Percentiles rank a stretch among this genome's conserved stretches.
phyloP scores from a whole-genome alignment of 2,888 invertebrate genomes.

The Blastobasis lacticolella region DNA sequence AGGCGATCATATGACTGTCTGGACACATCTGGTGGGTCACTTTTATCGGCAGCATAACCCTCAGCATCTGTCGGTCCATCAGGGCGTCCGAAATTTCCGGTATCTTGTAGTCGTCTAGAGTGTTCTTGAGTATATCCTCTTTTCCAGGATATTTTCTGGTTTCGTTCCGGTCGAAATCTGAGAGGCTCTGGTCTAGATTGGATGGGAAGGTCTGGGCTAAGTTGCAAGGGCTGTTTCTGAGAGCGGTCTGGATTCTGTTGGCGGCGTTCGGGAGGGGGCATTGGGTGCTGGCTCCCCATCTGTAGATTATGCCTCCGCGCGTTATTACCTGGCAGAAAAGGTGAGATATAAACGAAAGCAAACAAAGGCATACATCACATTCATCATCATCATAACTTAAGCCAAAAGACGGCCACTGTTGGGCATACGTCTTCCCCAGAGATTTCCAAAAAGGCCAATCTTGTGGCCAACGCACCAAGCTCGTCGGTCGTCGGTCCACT shows the following conservation, averaged over 20 bases:
- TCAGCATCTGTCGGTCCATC: conserved; percentile 39
- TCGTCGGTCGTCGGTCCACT: too few relatives aligned
- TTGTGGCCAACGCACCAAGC: too few relatives aligned
- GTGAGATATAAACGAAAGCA: too few relatives aligned
- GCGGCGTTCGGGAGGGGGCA: conserved; percentile 43
- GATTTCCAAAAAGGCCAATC: too few relatives aligned
- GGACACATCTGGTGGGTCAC: conserved; percentile 70
- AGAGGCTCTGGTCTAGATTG: too few relatives aligned
- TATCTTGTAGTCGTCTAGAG: background rate
- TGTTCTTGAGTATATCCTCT: too few relatives aligned
- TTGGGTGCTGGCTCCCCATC: conserved; percentile 66
- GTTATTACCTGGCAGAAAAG: conserved; percentile 47
- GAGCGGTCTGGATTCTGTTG: conserved; percentile 34
- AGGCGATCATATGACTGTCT: conserved; percentile 67
- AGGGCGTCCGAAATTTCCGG: conserved; percentile 31
- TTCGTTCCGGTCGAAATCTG: too few relatives aligned
- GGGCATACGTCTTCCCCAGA: too few relatives aligned
- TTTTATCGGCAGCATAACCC: conserved; percentile 55
- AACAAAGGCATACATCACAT: too few relatives aligned
- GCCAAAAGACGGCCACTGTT: too few relatives aligned
- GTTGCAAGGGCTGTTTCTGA: conserved; percentile 36
- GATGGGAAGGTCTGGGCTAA: conserved; percentile 5
- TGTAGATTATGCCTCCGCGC: conserved; percentile 57
- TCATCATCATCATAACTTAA: too few relatives aligned
- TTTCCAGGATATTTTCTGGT: too few relatives aligned